Evolutionary conservation across 2,113 vertebrate genomes (phyloP).

Genomic region (Cavia porcellus): DNA sequence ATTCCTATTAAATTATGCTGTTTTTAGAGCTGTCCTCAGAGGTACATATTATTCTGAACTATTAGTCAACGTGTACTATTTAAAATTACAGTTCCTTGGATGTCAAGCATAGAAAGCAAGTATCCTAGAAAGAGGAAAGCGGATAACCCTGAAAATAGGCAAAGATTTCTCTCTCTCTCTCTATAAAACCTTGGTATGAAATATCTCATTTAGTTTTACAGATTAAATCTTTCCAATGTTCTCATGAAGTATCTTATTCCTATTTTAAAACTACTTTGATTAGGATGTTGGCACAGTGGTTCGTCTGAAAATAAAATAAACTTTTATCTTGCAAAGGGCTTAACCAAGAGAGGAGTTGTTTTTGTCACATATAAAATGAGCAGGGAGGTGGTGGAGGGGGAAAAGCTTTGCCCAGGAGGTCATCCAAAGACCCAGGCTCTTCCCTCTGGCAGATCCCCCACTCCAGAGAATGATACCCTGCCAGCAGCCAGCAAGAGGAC

Average conservation of each 20-base stretch:
- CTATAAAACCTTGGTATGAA: background rate
- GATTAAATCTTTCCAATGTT: background rate
- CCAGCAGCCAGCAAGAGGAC: too few species aligned
- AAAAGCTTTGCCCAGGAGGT: background rate
- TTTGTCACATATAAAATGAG: background rate
- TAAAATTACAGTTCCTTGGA: background rate
- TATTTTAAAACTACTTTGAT: background rate
- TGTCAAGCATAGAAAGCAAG: background rate
- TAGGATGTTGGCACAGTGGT: background rate
- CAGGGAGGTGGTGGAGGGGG: too few species aligned
- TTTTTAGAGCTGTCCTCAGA: background rate
- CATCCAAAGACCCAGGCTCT: background rate
- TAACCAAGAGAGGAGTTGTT: background rate
- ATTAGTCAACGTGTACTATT: background rate
- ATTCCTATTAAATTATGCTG: background rate
- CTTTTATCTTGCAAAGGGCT: background rate
- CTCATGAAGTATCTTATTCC: background rate
- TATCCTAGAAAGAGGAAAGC: background rate
- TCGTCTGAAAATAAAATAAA: constrained; percentile 3
- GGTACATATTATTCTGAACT: background rate
- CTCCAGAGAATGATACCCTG: too few species aligned
- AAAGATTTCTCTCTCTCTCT: background rate
- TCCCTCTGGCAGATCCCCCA: accelerated
- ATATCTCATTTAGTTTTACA: background rate
- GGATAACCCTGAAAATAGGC: background rate